These are phyloP conservation scores for Dryobates pubescens DNA, from an alignment of 2,797 vertebrate genomes.

Conservation along the genomic window DNA sequence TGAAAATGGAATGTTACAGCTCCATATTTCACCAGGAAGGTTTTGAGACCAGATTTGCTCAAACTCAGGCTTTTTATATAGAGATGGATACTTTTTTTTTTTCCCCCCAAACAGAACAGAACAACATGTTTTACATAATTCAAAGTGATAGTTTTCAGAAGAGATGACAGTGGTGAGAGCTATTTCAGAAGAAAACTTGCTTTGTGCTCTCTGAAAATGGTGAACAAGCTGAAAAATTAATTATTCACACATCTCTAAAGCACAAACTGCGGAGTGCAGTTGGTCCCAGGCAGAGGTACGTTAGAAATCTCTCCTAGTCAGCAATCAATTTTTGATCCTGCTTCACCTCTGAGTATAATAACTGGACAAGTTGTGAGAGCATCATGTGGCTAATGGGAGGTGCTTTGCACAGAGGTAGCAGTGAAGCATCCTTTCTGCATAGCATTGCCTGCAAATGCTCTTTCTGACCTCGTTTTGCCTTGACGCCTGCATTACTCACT, in stretches of 20 bases:
- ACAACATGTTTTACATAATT: constrained; percentile 52
- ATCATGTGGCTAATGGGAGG: neutral
- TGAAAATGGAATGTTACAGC: constrained; percentile 23
- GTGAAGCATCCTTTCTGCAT: neutral
- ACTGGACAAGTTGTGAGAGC: neutral
- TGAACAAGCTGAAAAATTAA: constrained; percentile 60
- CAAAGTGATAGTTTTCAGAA: constrained; percentile 51
- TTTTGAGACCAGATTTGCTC: constrained; percentile 33
- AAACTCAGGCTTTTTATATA: constrained; percentile 36
- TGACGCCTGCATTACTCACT: constrained; percentile 52
- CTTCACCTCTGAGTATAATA: neutral
- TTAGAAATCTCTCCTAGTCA: neutral
- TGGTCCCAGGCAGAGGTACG: neutral
- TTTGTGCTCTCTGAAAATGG: constrained; percentile 37
- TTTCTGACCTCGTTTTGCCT: constrained; percentile 38
- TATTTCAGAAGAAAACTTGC: constrained; percentile 48
- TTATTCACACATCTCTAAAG: constrained; percentile 26
- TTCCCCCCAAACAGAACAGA: constrained; percentile 15
- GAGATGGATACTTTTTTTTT: neutral
- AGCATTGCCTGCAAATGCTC: constrained; percentile 30
- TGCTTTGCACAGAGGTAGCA: neutral
- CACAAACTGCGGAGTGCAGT: neutral
- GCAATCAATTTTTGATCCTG: neutral
- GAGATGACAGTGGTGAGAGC: constrained; percentile 28
- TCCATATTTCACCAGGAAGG: constrained; percentile 17